phyloP scores from a whole-genome alignment of 2,113 vertebrate species.

The Aviceda subcristata region DNA sequence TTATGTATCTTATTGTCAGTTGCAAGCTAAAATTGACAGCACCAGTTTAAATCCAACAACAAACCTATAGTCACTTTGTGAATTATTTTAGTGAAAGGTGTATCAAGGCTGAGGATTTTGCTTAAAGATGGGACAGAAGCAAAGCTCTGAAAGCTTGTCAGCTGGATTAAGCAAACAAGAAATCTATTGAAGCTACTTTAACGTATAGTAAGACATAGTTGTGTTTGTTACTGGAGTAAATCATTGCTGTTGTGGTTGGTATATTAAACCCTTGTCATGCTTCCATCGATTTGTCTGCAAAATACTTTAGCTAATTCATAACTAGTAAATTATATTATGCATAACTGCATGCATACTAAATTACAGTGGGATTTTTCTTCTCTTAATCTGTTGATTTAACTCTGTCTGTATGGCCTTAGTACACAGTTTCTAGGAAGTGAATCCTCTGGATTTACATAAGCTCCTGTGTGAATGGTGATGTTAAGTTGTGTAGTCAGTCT shows the following conservation, averaged over 20 bases:
- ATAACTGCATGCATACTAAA: not conserved
- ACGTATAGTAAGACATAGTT: not conserved
- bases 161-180: not conserved
- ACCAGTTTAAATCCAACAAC: not conserved
- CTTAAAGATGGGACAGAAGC: not conserved
- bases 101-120: not conserved
- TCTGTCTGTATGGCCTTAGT: not conserved
- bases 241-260: not conserved
- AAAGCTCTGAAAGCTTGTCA: not conserved
- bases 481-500: not conserved
- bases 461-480: not conserved
- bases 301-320: not conserved
- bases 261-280: not conserved
- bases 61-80: not conserved
- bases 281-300: not conserved
- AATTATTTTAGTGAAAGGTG: not conserved
- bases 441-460: not conserved
- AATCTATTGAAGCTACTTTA: not conserved
- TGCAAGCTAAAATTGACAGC: not conserved
- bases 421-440: not conserved
- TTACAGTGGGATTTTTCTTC: not conserved
- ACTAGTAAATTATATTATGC: not conserved
- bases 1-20: not conserved
- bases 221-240: not conserved
- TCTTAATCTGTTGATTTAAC: not conserved